Evolutionary conservation across 2,888 invertebrate genomes (phyloP).

Genomic region (Trypoxylon attenuatum): DNA sequence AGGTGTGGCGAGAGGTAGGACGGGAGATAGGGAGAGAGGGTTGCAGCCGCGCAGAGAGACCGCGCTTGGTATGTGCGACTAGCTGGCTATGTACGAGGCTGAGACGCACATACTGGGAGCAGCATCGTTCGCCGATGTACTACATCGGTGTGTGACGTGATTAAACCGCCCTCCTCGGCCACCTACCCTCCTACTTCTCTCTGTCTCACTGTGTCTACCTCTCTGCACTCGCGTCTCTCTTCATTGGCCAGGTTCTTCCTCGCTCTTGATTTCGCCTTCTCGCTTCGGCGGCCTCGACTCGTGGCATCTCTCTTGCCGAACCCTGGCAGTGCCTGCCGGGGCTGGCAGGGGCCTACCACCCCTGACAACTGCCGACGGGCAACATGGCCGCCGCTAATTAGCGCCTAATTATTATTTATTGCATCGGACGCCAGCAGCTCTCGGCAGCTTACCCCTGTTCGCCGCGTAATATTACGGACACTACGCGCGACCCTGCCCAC

Average conservation of each 20-base stretch:
- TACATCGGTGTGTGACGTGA: conserved; percentile 63
- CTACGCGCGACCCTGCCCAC: conserved; percentile 12
- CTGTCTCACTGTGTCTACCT: not conserved
- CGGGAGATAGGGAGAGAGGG: no score
- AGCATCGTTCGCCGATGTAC: conserved; percentile 14
- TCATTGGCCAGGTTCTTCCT: not conserved
- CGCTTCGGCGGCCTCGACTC: not conserved
- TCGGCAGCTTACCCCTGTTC: conserved; percentile 35
- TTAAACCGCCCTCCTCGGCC: conserved; percentile 57
- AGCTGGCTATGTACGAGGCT: conserved; percentile 5
- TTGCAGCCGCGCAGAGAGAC: no score
- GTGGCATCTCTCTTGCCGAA: not conserved
- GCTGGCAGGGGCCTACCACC: conserved; percentile 21
- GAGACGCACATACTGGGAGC: not conserved
- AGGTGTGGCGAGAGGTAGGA: no score
- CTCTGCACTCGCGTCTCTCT: not conserved
- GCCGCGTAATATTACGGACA: conserved; percentile 48
- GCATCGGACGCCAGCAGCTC: conserved; percentile 54
- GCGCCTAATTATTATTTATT: conserved; percentile 72
- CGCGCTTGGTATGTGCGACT: not conserved
- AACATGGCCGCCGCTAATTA: conserved; percentile 71
- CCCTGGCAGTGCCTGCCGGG: conserved; percentile 23
- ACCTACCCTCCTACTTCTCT: not conserved
- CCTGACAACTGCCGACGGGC: conserved; percentile 53
- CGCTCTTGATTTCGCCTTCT: not conserved